Conservation (phyloP, 2,888 invertebrate species). For the Cryptus viduatorius region DNA sequence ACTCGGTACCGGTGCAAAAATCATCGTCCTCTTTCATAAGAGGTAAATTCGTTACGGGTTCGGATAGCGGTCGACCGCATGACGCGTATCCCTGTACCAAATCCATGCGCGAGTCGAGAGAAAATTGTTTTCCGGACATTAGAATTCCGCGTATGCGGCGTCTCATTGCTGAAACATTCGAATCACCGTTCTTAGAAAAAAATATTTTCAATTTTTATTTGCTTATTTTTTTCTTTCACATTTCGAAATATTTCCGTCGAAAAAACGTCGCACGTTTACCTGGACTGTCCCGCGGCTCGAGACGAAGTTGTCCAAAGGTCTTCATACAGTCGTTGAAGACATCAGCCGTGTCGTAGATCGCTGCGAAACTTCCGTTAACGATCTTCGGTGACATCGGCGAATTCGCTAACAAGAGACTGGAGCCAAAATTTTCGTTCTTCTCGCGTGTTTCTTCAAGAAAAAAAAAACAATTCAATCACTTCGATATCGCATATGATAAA, state of each 20-base stretch:
- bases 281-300: conserved; percentile 92
- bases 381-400: conserved; percentile 99
- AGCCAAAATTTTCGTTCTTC: conserved; percentile 95
- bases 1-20: conserved; percentile 74
- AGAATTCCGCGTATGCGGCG: conserved; percentile 94
- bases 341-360: conserved; percentile 94
- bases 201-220: background rate
- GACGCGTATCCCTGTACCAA: conserved; percentile 87
- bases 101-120: conserved; percentile 96
- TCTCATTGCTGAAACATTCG: conserved; percentile 89
- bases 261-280: conserved; percentile 85
- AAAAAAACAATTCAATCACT: background rate
- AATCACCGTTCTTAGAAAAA: background rate
- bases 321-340: conserved; percentile 90
- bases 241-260: background rate
- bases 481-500: background rate
- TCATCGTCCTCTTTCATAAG: conserved; percentile 87
- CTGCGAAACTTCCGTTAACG: conserved; percentile 96
- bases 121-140: conserved; percentile 96
- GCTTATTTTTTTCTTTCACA: conserved; percentile 16
- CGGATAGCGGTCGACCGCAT: conserved; percentile 77
- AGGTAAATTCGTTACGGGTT: conserved; percentile 85
- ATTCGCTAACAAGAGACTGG: conserved; percentile 96
- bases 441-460: conserved; percentile 90
- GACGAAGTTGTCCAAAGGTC: conserved; percentile 89